A percentile compares a stretch with the other conserved stretches of the same genome.
Conservation (phyloP, 2,113 vertebrate species). For the Elephas maximus region DNA sequence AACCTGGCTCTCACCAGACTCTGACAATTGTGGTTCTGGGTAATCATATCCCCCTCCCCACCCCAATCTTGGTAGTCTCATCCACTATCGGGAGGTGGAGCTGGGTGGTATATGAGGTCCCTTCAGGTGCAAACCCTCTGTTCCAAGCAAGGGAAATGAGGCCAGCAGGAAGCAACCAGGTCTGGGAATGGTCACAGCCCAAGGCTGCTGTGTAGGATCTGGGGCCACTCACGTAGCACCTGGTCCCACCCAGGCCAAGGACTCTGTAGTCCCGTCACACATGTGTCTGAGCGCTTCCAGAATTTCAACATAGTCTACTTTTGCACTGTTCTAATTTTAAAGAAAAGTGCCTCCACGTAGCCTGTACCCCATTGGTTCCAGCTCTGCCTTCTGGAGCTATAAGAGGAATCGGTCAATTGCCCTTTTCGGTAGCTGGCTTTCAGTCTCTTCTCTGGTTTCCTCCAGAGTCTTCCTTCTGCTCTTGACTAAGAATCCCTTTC, state of each 20-base stretch:
- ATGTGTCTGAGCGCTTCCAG: background rate
- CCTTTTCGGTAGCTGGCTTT: background rate
- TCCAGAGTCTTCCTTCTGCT: background rate
- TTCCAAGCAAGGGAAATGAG: background rate
- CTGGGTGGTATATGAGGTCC: too few species aligned
- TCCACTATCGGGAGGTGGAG: background rate
- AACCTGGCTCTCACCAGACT: background rate
- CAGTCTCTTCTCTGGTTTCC: background rate
- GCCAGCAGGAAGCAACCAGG: background rate
- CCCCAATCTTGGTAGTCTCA: background rate
- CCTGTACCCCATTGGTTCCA: rapidly evolving
- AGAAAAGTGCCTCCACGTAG: background rate
- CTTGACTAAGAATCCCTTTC: background rate
- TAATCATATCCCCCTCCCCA: background rate
- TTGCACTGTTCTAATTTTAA: too few species aligned
- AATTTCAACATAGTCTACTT: background rate
- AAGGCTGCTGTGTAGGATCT: background rate
- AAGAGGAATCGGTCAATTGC: background rate
- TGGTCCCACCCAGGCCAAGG: background rate
- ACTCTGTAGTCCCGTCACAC: rapidly evolving
- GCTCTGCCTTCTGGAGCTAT: background rate
- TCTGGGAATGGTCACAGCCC: background rate
- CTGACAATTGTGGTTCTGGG: background rate
- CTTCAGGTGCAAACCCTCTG: background rate
- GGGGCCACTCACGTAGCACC: too few species aligned